These are phyloP conservation scores for Ylistrum balloti DNA, from an alignment of 1,140 invertebrate genomes.

Conservation along the genomic window DNA sequence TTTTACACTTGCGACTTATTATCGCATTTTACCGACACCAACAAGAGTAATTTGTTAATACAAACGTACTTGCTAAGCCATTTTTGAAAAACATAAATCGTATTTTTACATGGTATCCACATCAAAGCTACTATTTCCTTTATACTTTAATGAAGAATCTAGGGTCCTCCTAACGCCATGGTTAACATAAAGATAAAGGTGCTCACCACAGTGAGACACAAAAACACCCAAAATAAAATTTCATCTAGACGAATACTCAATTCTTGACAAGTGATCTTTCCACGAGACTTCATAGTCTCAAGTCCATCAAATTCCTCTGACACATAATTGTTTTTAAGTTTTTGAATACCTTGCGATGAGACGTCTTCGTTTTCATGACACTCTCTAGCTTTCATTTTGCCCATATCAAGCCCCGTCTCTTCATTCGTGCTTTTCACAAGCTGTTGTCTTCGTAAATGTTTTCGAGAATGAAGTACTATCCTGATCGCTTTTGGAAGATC, in stretches of 20 bases:
- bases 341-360: background rate
- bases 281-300: background rate
- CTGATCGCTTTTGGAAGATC: background rate
- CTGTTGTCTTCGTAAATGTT: background rate
- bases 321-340: background rate
- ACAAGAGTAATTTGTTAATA: too few relatives aligned
- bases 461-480: background rate
- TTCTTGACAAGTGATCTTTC: background rate
- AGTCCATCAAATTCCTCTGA: background rate
- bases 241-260: background rate
- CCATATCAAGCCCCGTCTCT: background rate
- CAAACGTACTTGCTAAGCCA: too few relatives aligned
- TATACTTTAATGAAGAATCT: too few relatives aligned
- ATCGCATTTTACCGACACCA: too few relatives aligned
- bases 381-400: background rate
- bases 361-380: background rate
- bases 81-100: too few relatives aligned
- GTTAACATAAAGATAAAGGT: background rate
- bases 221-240: background rate
- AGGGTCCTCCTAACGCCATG: background rate
- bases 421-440: background rate
- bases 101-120: too few relatives aligned
- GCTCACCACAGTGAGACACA: background rate
- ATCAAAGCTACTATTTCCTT: too few relatives aligned
- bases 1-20: too few relatives aligned